These are phyloP conservation scores for Acropternis orthonyx DNA, from an alignment of 2,797 vertebrate genomes.

Conservation along the genomic window DNA sequence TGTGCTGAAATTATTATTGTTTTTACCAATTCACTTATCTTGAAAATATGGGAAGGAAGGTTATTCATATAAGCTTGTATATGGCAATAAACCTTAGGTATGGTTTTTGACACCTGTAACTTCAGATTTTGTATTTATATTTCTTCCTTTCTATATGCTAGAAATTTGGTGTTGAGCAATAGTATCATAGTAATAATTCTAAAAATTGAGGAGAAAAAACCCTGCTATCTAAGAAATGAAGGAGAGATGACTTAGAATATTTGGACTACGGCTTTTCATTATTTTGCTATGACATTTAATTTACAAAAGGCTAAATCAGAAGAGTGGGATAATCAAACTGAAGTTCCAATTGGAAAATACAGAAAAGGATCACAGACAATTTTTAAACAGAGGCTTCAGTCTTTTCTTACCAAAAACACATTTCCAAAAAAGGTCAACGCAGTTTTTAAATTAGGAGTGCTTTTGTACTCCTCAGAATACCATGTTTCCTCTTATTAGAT, in stretches of 20 bases:
- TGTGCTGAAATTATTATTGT: neutral
- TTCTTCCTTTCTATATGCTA: neutral
- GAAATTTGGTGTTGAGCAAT: neutral
- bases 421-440: neutral
- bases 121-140: neutral
- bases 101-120: neutral
- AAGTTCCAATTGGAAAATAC: neutral
- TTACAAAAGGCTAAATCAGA: neutral
- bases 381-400: neutral
- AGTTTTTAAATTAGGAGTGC: neutral
- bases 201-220: neutral
- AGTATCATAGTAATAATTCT: neutral
- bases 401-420: neutral
- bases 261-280: neutral
- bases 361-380: neutral
- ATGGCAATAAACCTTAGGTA: neutral
- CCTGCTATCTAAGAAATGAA: neutral
- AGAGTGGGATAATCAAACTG: neutral
- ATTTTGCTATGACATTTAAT: neutral
- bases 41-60: neutral
- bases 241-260: neutral
- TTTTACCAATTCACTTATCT: neutral
- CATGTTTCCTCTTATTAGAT: neutral
- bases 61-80: neutral
- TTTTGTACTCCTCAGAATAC: neutral